A percentile compares a stretch with the other conserved stretches of the same genome.
Evolutionary conservation across 2,113 vertebrate species (phyloP).

Genomic region (Pelmatolapia mariae): DNA sequence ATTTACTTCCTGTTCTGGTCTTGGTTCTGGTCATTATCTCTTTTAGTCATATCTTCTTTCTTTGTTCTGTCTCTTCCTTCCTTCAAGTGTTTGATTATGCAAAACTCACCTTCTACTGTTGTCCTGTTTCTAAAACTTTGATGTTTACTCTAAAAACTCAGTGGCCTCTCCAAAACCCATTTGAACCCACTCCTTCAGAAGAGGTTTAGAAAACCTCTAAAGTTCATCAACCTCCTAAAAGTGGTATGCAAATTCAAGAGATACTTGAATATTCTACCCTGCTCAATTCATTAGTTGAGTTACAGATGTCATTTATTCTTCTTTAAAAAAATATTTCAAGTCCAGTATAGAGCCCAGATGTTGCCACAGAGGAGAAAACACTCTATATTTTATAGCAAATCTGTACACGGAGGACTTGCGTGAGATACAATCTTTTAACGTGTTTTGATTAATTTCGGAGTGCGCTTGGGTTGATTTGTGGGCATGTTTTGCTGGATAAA

Average conservation of each 20-base stretch:
- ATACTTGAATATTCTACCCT: neutral
- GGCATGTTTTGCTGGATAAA: neutral
- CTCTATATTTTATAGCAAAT: neutral
- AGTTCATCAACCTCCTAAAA: neutral
- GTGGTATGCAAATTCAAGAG: neutral
- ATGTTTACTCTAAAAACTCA: neutral
- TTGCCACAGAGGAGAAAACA: neutral
- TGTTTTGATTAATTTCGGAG: neutral
- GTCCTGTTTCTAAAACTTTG: neutral
- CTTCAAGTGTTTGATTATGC: neutral
- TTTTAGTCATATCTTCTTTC: neutral
- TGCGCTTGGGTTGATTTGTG: neutral
- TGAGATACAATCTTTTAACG: neutral
- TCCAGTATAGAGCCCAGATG: neutral
- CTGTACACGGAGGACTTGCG: neutral
- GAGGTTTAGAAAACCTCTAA: neutral
- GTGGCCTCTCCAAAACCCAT: neutral
- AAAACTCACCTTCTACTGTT: neutral
- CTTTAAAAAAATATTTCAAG: neutral
- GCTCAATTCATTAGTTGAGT: neutral
- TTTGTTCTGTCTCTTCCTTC: neutral
- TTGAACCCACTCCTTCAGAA: neutral
- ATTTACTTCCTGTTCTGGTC: neutral
- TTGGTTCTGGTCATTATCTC: neutral
- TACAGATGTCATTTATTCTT: neutral